phyloP scores from a whole-genome alignment of 2,888 invertebrate genomes.

The Tiphia femorata region DNA sequence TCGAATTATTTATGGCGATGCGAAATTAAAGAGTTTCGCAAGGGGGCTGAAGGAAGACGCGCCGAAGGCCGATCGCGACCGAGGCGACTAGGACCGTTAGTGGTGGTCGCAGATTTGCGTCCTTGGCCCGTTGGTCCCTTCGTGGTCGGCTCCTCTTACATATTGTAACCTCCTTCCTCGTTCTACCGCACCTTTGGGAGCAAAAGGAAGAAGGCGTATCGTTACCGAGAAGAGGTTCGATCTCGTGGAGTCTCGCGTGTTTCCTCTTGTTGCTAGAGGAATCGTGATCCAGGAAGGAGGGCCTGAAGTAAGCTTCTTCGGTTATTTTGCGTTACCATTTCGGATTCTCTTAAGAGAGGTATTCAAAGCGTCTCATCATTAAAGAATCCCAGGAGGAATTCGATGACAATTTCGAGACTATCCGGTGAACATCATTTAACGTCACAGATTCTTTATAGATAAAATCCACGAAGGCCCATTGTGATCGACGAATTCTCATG shows the following conservation, averaged over 20 bases:
- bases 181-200: not conserved
- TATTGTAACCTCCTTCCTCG: slow-evolving; percentile 9
- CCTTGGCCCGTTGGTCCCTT: slow-evolving; percentile 44
- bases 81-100: no score
- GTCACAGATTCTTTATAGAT: no score
- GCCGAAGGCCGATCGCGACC: slow-evolving; percentile 50
- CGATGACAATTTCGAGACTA: no score
- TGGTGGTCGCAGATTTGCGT: slow-evolving; percentile 62
- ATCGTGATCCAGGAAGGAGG: no score
- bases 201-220: not conserved
- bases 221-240: slow-evolving; percentile 16
- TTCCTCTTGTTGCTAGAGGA: not conserved
- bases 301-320: no score
- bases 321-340: no score
- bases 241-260: slow-evolving; percentile 12
- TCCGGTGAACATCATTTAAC: no score
- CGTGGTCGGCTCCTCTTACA: slow-evolving; percentile 33
- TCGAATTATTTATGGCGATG: slow-evolving; percentile 68
- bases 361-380: no score
- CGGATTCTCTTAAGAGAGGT: no score
- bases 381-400: no score
- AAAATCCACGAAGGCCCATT: no score
- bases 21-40: slow-evolving; percentile 67
- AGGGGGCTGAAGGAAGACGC: slow-evolving; percentile 56
- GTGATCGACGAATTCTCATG: no score